Conservation (phyloP, 2,888 invertebrate species). For the Megastigmus dorsalis region DNA sequence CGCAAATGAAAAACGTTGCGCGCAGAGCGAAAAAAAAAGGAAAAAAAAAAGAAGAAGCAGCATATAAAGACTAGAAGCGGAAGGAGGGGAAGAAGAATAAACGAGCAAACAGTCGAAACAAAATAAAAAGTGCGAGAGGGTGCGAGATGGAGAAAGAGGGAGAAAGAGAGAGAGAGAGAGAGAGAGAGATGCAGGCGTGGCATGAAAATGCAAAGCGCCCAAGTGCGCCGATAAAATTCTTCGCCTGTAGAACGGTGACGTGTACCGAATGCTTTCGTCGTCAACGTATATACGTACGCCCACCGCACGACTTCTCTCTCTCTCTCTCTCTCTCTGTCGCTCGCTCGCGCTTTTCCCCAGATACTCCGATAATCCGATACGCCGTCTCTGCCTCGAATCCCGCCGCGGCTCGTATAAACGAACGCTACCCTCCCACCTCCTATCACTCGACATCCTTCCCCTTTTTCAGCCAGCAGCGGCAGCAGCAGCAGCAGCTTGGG, state of each 20-base stretch:
- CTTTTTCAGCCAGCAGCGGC: conserved; percentile 26
- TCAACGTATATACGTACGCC: conserved; percentile 36
- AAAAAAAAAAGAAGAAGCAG: neutral
- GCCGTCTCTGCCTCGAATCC: conserved; percentile 57
- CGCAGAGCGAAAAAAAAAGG: neutral
- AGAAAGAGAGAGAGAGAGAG: conserved; percentile 7
- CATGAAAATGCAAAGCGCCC: conserved; percentile 67
- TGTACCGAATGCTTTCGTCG: conserved; percentile 68
- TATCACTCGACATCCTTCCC: conserved; percentile 13
- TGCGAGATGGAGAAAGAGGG: neutral
- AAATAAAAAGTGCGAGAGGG: neutral
- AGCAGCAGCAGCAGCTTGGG: neutral
- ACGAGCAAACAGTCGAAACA: neutral
- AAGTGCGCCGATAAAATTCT: conserved; percentile 71
- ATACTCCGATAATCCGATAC: conserved; percentile 69
- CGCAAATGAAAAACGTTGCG: too few species aligned
- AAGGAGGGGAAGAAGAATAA: neutral
- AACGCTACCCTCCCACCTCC: conserved; percentile 2
- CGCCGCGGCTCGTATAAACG: conserved; percentile 53
- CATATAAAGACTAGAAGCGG: neutral
- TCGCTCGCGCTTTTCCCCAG: conserved; percentile 44
- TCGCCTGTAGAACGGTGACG: conserved; percentile 71
- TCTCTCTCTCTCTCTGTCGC: too few species aligned
- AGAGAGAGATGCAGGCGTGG: conserved; percentile 18
- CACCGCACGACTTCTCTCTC: neutral